phyloP scores from a whole-genome alignment of 2,888 invertebrate species.

The Slavum lentiscoides region DNA sequence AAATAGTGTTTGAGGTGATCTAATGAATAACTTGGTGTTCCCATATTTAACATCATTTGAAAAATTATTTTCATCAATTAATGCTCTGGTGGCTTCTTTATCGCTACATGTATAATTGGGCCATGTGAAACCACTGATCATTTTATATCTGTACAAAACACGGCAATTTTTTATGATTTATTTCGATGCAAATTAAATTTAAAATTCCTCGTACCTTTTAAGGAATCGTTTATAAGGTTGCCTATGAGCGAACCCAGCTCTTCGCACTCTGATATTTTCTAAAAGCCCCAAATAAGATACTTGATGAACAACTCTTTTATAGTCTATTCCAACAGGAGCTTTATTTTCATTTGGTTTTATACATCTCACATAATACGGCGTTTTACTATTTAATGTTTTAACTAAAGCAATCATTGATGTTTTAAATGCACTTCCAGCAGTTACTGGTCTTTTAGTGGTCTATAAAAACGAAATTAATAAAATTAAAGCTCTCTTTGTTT shows the following conservation, averaged over 20 bases:
- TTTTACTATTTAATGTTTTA: constrained; percentile 84
- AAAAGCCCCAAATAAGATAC: constrained; percentile 86
- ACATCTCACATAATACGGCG: constrained; percentile 95
- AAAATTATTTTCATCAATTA: constrained; percentile 79
- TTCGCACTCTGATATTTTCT: constrained; percentile 92
- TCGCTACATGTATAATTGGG: constrained; percentile 85
- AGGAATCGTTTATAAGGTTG: constrained; percentile 92
- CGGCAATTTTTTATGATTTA: background rate
- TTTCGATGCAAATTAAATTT: background rate
- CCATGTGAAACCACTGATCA: constrained; percentile 95
- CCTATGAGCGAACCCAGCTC: constrained; percentile 96
- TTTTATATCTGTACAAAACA: constrained; percentile 76
- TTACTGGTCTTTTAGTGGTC: constrained; percentile 93
- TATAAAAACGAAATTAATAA: constrained; percentile 59
- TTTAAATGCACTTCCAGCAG: constrained; percentile 93
- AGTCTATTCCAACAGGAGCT: constrained; percentile 82
- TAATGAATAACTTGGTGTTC: constrained; percentile 92
- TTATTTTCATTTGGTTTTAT: constrained; percentile 96
- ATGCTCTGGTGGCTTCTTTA: constrained; percentile 80
- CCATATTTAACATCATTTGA: constrained; percentile 88
- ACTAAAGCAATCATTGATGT: constrained; percentile 91
- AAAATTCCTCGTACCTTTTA: constrained; percentile 65
- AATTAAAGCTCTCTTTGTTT: background rate
- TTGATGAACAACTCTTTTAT: constrained; percentile 75
- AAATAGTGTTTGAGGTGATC: constrained; percentile 89